Base-by-base conservation (phyloP, 1,140 invertebrate species). In the Brachionus asplanchnoidis region DNA sequence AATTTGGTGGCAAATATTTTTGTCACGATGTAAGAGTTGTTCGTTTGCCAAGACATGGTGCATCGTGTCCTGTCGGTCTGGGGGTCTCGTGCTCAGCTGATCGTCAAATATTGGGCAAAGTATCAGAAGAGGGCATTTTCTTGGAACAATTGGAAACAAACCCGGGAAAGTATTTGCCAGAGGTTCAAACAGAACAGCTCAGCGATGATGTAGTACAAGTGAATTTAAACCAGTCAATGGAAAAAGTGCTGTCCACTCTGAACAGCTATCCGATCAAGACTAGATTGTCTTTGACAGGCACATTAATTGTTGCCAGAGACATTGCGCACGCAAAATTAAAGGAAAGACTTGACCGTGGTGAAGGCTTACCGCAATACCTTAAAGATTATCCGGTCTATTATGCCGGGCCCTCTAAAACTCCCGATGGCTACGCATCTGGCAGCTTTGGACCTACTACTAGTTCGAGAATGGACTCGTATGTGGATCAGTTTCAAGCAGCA, bases 1-100 rank as follows among this genome's bases (percentile, higher is more conserved):
- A 90, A 87, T 90, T 90, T 87, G 89, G 89, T 9, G 89, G 89
- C 3, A 90, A 90, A 85, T 90, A 90, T 86, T 90, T 90, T 86
- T 90, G 89, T 85, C 89, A 90, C 86, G 89, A 90, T 86, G 89
- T 90, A 0, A 86, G 89, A 28, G 89, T 90, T 14, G 86, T 90
- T 5, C 86, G 89, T 6, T 86, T 90, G 3, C 89, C 89, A 0
- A 86, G 89, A 17, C 89, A 90, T 84, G 89, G 89, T 5, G 89
- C 89, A 5, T 90, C 89, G 4, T 90, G 89, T 85, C 89, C 89
- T 46, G 88, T 85, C 88, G 89, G 89, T 11, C 87, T 90, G 32
- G 89, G 89, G 12, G 89, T 90, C 23, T 90, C 89, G 2, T 90
- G 89, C 85, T 90, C 89, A 32, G 89, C 89, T 70, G 89, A 90